These are phyloP conservation scores for Anas bahamensis DNA, from an alignment of 2,797 vertebrate species.

Conservation along the genomic window DNA sequence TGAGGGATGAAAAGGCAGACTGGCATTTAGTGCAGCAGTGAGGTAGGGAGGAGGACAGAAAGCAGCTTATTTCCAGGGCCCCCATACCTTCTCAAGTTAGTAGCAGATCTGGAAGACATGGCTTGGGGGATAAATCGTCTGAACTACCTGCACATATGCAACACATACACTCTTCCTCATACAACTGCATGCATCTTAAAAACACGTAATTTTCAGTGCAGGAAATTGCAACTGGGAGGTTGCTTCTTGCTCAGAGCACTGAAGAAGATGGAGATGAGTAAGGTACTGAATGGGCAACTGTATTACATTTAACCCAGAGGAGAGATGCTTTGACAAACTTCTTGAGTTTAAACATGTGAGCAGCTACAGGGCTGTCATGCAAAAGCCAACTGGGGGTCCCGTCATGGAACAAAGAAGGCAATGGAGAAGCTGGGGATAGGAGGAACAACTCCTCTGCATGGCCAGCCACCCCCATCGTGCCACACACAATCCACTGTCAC, in stretches of 20 bases:
- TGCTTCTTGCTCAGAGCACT: neutral
- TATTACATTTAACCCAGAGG: neutral
- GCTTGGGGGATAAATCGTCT: neutral
- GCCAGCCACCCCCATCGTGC: fast-evolving
- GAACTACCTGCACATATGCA: neutral
- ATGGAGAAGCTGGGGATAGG: neutral
- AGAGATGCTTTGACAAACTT: neutral
- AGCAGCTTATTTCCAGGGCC: neutral
- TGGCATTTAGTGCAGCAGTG: neutral
- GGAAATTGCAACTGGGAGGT: neutral
- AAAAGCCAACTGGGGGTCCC: neutral
- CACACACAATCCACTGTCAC: fast-evolving
- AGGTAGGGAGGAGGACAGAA: neutral
- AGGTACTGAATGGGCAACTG: neutral
- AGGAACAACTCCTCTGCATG: neutral
- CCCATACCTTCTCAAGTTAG: neutral
- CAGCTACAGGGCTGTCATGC: neutral
- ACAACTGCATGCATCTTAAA: neutral
- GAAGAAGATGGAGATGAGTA: neutral
- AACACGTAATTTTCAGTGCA: neutral
- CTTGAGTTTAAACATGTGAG: neutral
- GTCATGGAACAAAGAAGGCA: neutral
- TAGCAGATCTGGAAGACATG: neutral
- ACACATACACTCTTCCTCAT: neutral
- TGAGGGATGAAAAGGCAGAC: neutral